These are phyloP conservation scores for Hyles lineata DNA, from an alignment of 2,888 invertebrate species.

Conservation along the genomic window DNA sequence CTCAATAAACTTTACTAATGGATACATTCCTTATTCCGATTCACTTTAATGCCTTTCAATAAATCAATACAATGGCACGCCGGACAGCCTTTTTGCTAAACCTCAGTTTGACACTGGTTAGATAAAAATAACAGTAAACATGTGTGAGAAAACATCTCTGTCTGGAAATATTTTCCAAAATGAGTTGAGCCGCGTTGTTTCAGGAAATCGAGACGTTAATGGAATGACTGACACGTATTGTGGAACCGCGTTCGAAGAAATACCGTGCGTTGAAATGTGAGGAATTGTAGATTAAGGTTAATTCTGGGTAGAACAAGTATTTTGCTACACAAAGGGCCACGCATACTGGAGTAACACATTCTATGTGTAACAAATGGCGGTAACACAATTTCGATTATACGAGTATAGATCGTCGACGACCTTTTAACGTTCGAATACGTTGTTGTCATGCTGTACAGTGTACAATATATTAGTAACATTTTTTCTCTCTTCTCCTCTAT, in stretches of 20 bases:
- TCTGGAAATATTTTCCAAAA: conserved; percentile 76
- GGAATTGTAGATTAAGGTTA: conserved; percentile 59
- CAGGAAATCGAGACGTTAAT: conserved; percentile 77
- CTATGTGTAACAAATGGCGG: neutral
- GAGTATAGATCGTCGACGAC: no score
- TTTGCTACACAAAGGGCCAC: conserved; percentile 28
- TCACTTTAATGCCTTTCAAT: neutral
- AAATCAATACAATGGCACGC: neutral
- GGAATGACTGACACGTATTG: conserved; percentile 81
- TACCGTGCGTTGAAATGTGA: conserved; percentile 62
- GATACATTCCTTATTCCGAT: neutral
- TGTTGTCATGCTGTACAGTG: no score
- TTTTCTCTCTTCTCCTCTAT: no score
- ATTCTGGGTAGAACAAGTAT: conserved; percentile 54
- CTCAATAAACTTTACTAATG: conserved; percentile 5
- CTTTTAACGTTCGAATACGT: no score
- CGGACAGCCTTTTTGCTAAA: neutral
- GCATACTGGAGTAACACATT: neutral
- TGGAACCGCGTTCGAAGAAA: conserved; percentile 70
- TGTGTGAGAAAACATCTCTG: conserved; percentile 65
- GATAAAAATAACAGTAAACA: conserved; percentile 52
- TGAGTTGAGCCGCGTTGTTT: conserved; percentile 69
- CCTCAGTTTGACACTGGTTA: conserved; percentile 56
- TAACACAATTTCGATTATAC: neutral
- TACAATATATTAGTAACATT: no score